phyloP scores from a whole-genome alignment of 2,888 invertebrate genomes.

The Phymatocera aterrima region DNA sequence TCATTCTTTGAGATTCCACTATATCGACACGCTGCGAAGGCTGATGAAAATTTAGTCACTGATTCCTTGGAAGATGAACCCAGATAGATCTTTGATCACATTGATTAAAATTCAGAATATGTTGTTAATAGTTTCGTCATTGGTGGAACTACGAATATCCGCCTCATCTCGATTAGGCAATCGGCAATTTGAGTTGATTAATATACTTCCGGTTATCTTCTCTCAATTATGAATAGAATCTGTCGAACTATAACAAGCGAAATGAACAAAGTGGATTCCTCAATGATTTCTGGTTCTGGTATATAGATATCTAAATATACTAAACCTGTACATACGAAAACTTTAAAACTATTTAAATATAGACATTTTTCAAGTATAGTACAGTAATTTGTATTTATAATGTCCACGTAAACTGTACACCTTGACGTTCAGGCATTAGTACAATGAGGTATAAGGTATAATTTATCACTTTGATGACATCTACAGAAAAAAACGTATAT shows the following conservation, averaged over 20 bases:
- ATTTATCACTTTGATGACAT: not conserved
- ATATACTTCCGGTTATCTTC: not conserved
- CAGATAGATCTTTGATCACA: not conserved
- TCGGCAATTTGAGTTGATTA: not conserved
- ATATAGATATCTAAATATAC: no score
- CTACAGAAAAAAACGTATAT: no score
- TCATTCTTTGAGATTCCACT: no score
- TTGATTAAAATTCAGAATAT: not conserved
- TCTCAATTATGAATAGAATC: no score
- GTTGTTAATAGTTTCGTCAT: not conserved
- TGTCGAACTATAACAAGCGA: no score
- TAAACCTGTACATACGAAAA: no score
- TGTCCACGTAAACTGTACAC: not conserved
- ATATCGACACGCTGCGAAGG: not conserved
- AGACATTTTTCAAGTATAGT: no score
- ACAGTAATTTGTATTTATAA: no score
- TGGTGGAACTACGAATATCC: not conserved
- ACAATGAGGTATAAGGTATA: no score
- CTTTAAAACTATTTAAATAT: not conserved
- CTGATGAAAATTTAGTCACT: not conserved
- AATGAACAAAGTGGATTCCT: no score
- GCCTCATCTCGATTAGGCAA: slow-evolving; percentile 1
- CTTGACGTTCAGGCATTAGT: not conserved
- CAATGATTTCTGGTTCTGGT: no score
- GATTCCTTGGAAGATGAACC: not conserved